Base-by-base conservation (phyloP, 2,113 vertebrate species). In the Atlantisia rogersi region DNA sequence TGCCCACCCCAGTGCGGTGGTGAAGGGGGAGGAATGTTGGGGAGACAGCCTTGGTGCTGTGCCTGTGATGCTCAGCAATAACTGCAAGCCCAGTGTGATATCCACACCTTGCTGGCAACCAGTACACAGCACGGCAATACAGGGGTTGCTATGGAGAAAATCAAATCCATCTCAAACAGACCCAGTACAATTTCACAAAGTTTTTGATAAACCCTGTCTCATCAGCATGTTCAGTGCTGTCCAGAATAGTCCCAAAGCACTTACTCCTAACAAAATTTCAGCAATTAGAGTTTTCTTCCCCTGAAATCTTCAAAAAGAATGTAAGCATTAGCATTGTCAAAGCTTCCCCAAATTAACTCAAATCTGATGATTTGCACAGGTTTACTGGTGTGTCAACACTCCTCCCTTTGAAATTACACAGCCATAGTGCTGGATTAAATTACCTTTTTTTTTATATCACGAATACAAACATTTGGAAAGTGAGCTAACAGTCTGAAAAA, bases 361-460 rank as follows among this genome's bases (percentile, higher is more conserved):
- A 0, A 0, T 52, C 19, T 67, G 15, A 52, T 25, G 9, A 76
- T 40, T 22, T 67, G n/a, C 13, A 39, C 12, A 19, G 5, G 2
- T 9, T 31, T 9, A 78, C 4, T 12, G n/a, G 9, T 5, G 7
- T 25, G 12, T 12, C 28, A 46, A 82, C 1, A 11, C 7, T 42
- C 8, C 18, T 56, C 21, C 12, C 28, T 40, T 15, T 26, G 26
- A 56, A 48, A 59, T 26, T 69, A n/a, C 7, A 15, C 2, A 56
- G 29, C 18, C 25, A 40, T 16, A 46, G 24, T 10, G 3, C 11
- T 25, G 10, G 19, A 48, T 71, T 40, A 75, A 82, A 81, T 25
- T 63, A 70, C 20, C 20, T 48, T 48, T 48, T 48, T 46, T 69
- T 81, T 31, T 60, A 24, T 24, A 46, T 15, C 11, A 59, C 20